Conservation (phyloP, 1,140 invertebrate genomes). For the Dryas iulia region DNA sequence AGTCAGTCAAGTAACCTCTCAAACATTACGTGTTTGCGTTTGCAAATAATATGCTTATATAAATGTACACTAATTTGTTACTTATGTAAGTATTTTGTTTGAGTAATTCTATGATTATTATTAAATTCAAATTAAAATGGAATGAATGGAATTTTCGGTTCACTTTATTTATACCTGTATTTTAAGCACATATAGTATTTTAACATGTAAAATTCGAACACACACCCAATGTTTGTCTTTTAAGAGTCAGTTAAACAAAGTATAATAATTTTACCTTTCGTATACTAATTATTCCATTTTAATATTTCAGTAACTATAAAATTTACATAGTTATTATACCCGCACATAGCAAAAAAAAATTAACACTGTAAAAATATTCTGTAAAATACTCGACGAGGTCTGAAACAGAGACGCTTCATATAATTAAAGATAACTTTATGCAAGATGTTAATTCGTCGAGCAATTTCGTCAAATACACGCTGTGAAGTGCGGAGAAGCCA, state of each 20-base stretch:
- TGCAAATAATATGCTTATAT: too few species aligned
- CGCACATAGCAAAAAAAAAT: not conserved
- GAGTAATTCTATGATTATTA: too few species aligned
- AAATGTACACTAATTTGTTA: too few species aligned
- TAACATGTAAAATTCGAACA: too few species aligned
- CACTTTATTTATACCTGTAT: too few species aligned
- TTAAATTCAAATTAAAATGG: too few species aligned
- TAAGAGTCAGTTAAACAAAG: not conserved
- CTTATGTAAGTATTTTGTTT: too few species aligned
- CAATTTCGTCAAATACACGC: not conserved
- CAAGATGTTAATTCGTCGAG: not conserved
- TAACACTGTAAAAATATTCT: not conserved
- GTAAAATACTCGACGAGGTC: not conserved
- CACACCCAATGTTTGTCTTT: too few species aligned
- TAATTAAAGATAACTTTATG: slow-evolving; percentile 2
- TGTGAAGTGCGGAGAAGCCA: not conserved
- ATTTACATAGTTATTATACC: not conserved
- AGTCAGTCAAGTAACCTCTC: not conserved
- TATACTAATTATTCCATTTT: too few species aligned
- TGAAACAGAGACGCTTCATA: not conserved
- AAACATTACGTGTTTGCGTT: not conserved
- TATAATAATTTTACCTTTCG: not conserved
- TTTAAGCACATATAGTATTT: too few species aligned
- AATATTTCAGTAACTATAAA: not conserved
- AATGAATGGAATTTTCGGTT: too few species aligned